These are phyloP conservation scores for Phymorhynchus buccinoides DNA, from an alignment of 1,140 invertebrate species.

Conservation along the genomic window DNA sequence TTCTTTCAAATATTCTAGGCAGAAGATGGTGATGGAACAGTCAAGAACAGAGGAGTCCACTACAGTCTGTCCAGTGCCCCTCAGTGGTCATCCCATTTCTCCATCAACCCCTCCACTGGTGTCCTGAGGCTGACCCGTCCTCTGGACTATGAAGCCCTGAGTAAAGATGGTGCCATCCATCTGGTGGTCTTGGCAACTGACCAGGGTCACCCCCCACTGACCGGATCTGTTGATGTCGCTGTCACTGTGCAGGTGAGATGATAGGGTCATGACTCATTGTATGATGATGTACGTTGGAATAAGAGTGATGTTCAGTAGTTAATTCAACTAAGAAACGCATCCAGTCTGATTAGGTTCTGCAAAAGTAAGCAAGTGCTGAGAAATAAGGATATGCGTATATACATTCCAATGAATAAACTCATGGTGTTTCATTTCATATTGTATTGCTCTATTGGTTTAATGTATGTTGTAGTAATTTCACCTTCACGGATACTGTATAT, in stretches of 20 bases:
- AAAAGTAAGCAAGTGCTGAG: not conserved
- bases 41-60: not conserved
- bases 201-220: not conserved
- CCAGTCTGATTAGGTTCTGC: not conserved
- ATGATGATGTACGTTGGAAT: too few species aligned
- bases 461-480: too few species aligned
- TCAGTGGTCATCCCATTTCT: not conserved
- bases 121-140: not conserved
- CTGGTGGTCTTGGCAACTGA: conserved; percentile 1
- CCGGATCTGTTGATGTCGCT: not conserved
- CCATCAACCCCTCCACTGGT: conserved; percentile 1
- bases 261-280: too few species aligned
- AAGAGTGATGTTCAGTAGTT: not conserved
- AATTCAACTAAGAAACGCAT: not conserved
- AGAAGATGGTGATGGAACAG: not conserved
- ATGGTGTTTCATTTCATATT: too few species aligned
- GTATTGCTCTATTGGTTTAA: too few species aligned
- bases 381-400: not conserved
- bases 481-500: too few species aligned
- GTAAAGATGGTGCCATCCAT: not conserved
- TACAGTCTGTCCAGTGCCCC: not conserved
- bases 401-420: not conserved
- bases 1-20: not conserved
- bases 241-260: conserved; percentile 24
- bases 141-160: conserved; percentile 13